Evolutionary conservation across 2,797 vertebrate genomes (phyloP).

Genomic region (Hippopotamyrus pictus): DNA sequence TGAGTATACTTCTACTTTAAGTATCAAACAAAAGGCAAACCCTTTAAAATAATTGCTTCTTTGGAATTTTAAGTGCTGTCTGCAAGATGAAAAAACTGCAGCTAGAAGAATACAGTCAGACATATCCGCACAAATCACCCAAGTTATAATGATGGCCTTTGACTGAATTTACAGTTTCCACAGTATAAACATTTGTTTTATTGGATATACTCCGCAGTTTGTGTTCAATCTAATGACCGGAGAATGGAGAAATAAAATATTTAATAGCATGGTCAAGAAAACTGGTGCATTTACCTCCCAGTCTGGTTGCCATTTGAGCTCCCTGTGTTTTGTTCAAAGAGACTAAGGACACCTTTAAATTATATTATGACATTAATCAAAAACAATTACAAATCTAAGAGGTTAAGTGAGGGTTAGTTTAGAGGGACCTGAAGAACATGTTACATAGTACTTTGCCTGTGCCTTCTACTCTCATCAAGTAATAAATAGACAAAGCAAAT

Average conservation of each 20-base stretch:
- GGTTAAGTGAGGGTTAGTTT: neutral
- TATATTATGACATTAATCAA: neutral
- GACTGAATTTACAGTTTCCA: neutral
- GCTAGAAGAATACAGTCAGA: neutral
- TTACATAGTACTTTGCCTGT: neutral
- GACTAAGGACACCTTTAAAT: neutral
- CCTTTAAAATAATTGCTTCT: slow-evolving; percentile 23
- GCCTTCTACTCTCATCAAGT: neutral
- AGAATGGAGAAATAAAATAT: slow-evolving; percentile 9
- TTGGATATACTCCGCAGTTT: neutral
- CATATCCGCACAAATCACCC: slow-evolving; percentile 6
- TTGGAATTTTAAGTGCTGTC: slow-evolving; percentile 20
- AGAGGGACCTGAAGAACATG: neutral
- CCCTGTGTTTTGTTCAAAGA: neutral
- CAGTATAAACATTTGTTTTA: slow-evolving; percentile 9
- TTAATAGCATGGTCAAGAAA: slow-evolving; percentile 2
- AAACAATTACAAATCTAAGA: slow-evolving; percentile 8
- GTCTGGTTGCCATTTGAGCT: neutral
- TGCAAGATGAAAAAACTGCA: neutral
- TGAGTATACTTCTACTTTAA: slow-evolving; percentile 14
- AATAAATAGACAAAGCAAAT: neutral
- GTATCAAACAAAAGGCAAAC: slow-evolving; percentile 17
- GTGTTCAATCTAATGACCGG: neutral
- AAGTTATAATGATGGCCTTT: slow-evolving; percentile 12
- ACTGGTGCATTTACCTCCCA: neutral